A percentile compares a stretch with the other conserved stretches of the same genome.
phyloP scores from a whole-genome alignment of 2,113 vertebrate species.

The Donacobius atricapilla region DNA sequence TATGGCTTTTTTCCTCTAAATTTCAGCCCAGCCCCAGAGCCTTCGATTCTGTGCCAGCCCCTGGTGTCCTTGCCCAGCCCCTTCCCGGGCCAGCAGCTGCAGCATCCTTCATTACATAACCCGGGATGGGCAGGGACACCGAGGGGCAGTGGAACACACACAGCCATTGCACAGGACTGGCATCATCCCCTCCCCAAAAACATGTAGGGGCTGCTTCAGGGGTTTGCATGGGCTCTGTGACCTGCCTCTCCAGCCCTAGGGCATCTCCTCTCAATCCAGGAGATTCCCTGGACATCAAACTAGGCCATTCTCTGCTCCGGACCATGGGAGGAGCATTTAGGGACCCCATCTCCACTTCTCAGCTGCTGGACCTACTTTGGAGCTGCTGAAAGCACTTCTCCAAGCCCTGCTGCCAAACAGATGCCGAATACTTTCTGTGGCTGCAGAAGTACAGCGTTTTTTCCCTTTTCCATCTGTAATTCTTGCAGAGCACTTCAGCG shows the following conservation, averaged over 20 bases:
- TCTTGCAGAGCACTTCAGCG: slow-evolving; percentile 32
- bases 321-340: not conserved
- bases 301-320: accelerated
- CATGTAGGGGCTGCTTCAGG: accelerated
- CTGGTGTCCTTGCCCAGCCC: not conserved
- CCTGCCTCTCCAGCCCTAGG: not conserved
- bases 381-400: not conserved
- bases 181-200: not conserved
- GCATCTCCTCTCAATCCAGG: not conserved
- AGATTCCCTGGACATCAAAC: not conserved
- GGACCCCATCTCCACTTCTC: not conserved
- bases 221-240: not conserved
- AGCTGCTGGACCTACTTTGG: not conserved
- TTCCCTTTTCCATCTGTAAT: slow-evolving; percentile 12
- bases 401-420: not conserved
- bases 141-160: not conserved
- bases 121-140: not conserved
- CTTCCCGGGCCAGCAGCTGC: not conserved
- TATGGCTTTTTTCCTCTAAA: slow-evolving; percentile 26
- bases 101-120: slow-evolving; percentile 25
- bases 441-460: slow-evolving; percentile 31
- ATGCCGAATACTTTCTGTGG: not conserved
- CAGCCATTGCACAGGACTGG: accelerated
- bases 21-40: slow-evolving; percentile 17
- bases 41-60: not conserved